Evolutionary conservation across 2,113 vertebrate species (phyloP), one percentile per base, ranked within the genome.

Genomic region (Sceloporus tristichus): DNA sequence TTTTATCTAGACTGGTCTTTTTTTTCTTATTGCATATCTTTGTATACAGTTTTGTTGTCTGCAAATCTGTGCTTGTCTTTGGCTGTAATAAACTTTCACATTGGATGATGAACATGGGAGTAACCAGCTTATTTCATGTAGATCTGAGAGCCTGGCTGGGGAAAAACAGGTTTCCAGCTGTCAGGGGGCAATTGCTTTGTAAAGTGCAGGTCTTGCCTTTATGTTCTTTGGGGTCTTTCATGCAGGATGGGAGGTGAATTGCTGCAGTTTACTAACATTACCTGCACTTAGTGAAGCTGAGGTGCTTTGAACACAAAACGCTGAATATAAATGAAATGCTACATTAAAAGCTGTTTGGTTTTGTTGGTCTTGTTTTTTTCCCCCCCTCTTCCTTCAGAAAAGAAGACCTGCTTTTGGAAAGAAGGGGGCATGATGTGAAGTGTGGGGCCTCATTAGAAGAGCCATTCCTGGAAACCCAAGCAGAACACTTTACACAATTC

Each of bases 401-500:
- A 73, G 75, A 85, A 81, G 73, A 82, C 3, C 85, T 2, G 79
- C 91, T 94, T 91, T 91, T 92, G 65, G 42, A 86, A 71, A 53
- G 25, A 48, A 56, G 29, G 38, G 53, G 62, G 3, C 73, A 59
- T 81, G 42, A 86, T 90, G 84, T 90, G 66, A 94, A 96, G 94
- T 88, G 93, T 91, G 94, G 91, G 94, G 94, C 97, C 73, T 97
- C 96, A 97, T 97, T 97, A 96, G 96, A 96, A 92, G 87, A 8
- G 54, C 91, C 95, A 95, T 96, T 97, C 96, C 88, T 95, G 97
- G 92, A 98, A 97, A 96, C 96, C 94, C 95, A 10, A 92, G 93
- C 87, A 97, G 96, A 97, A 95, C 94, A 95, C 95, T 95, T 91
- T 88, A 94, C 96, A 96, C 96, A 97, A 96, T 97, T 96, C 95